Evolutionary conservation across 2,888 invertebrate genomes (phyloP).

Genomic region (Acanthosoma haemorrhoidale): DNA sequence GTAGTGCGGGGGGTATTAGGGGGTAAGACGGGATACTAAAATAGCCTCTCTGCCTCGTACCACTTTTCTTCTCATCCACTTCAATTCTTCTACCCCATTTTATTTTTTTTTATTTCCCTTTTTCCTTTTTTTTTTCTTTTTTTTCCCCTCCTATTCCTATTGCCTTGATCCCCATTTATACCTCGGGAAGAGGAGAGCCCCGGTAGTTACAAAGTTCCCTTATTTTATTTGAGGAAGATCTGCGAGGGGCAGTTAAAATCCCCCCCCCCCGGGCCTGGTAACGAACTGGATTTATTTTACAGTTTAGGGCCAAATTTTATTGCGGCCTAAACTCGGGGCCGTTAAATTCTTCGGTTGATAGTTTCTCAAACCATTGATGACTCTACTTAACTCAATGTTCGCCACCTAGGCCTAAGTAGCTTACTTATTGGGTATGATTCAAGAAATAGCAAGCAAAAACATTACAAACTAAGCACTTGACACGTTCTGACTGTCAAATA

Average conservation of each 20-base stretch:
- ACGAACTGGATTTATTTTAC: constrained; percentile 5
- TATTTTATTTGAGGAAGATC: constrained; percentile 10
- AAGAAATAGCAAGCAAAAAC: too few relatives aligned
- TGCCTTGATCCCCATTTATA: constrained; percentile 10
- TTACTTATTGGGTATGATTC: too few relatives aligned
- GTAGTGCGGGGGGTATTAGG: background rate
- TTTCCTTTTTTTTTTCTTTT: constrained; percentile 10
- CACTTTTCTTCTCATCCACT: background rate
- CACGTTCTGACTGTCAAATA: too few relatives aligned
- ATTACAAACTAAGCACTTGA: too few relatives aligned
- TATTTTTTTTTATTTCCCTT: constrained; percentile 2
- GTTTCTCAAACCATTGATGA: constrained; percentile 11
- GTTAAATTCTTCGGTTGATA: background rate
- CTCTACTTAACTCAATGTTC: background rate
- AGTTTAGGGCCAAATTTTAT: constrained; percentile 8
- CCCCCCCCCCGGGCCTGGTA: background rate
- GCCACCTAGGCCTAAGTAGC: too few relatives aligned
- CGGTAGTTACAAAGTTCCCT: constrained; percentile 12
- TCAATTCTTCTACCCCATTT: constrained; percentile 7
- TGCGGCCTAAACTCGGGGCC: background rate
- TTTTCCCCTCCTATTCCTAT: background rate
- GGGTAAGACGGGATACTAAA: background rate
- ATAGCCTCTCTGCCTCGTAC: background rate
- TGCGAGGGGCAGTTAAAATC: background rate
- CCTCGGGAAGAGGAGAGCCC: background rate